phyloP scores from a whole-genome alignment of 2,113 vertebrate species.

The Bufo gargarizans region DNA sequence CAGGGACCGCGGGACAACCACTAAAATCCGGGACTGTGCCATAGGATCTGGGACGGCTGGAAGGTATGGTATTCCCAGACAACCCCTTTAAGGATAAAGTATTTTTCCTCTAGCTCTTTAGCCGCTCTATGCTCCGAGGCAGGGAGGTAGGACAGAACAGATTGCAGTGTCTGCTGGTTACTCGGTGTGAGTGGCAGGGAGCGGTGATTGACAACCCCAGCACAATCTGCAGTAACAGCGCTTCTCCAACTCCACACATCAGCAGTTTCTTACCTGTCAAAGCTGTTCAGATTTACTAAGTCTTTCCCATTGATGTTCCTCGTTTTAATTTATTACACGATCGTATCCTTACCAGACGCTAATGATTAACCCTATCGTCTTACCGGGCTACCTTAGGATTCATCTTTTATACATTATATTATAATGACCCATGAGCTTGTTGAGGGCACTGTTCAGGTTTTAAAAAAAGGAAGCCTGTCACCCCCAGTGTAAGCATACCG shows the following conservation, averaged over 20 bases:
- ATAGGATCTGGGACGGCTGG: too few relatives aligned
- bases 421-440: too few relatives aligned
- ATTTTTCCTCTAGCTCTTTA: not conserved
- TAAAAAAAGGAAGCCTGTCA: too few relatives aligned
- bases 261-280: constrained; percentile 29
- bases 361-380: not conserved
- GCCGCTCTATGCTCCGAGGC: too few relatives aligned
- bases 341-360: not conserved
- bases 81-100: not conserved
- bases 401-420: not conserved
- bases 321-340: constrained; percentile 25
- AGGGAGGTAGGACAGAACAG: too few relatives aligned
- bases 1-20: too few relatives aligned
- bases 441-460: too few relatives aligned
- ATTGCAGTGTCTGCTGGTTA: not conserved
- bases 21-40: too few relatives aligned
- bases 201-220: constrained; percentile 33
- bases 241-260: constrained; percentile 30
- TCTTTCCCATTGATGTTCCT: constrained; percentile 17
- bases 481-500: too few relatives aligned
- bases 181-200: not conserved
- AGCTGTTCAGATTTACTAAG: constrained; percentile 1
- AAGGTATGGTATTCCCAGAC: too few relatives aligned
- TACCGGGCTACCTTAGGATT: not conserved
- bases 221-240: constrained; percentile 12